Conservation (phyloP, 2,797 vertebrate genomes). For the Malurus leucopterus region DNA sequence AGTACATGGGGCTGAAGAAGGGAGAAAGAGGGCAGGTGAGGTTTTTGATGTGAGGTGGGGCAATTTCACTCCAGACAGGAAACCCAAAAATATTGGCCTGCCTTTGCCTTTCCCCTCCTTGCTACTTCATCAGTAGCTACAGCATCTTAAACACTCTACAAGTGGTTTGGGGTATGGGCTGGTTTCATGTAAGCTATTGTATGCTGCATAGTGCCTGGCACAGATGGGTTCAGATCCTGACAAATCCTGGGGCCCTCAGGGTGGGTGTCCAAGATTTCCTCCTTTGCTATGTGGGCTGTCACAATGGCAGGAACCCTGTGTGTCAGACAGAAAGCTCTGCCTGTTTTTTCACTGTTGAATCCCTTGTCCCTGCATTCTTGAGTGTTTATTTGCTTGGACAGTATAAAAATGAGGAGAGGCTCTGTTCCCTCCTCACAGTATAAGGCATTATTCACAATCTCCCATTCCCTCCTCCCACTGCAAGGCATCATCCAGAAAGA, state of each 20-base stretch:
- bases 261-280: not conserved
- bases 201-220: not conserved
- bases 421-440: not conserved
- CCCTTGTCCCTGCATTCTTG: not conserved
- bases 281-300: not conserved
- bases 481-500: not conserved
- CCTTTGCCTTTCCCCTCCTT: not conserved
- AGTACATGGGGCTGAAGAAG: not conserved
- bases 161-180: not conserved
- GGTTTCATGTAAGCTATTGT: not conserved
- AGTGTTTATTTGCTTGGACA: not conserved
- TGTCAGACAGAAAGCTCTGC: not conserved
- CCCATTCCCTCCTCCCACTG: not conserved
- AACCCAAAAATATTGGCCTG: not conserved
- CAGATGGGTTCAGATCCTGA: not conserved
- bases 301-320: rapidly evolving
- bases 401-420: not conserved
- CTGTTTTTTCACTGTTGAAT: not conserved
- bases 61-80: not conserved
- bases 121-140: not conserved
- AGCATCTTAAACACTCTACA: not conserved
- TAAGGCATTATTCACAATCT: not conserved
- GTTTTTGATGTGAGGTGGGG: not conserved
- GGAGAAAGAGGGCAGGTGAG: not conserved
- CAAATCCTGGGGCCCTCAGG: not conserved